These are phyloP conservation scores for Catharus minimus DNA, from an alignment of 2,113 vertebrate species.

Conservation along the genomic window DNA sequence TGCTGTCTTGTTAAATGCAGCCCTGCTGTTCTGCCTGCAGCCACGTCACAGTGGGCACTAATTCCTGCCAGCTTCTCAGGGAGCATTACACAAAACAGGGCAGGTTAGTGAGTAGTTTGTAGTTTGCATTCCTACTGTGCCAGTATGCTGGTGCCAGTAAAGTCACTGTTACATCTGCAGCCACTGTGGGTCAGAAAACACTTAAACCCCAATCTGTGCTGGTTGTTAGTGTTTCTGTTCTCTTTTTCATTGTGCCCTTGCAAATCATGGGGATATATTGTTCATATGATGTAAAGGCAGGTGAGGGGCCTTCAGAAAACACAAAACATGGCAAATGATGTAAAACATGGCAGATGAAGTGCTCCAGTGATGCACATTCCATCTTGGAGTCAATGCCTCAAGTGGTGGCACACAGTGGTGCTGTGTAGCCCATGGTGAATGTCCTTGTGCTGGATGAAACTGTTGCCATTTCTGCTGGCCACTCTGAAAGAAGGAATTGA, in stretches of 20 bases:
- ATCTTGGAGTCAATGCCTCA: neutral
- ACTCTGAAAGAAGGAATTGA: neutral
- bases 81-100: neutral
- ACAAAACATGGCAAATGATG: neutral
- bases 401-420: neutral
- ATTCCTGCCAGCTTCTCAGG: slow-evolving; percentile 16
- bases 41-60: neutral
- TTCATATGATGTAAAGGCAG: neutral
- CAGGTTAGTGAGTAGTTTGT: neutral
- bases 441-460: neutral
- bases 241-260: neutral
- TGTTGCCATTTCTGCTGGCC: neutral
- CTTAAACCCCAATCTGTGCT: neutral
- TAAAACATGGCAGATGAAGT: neutral
- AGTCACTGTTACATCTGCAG: neutral
- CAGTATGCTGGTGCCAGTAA: neutral
- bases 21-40: neutral
- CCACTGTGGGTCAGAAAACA: neutral
- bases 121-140: neutral
- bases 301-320: neutral
- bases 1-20: slow-evolving; percentile 4
- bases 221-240: neutral
- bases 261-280: neutral
- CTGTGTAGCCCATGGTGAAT: neutral
- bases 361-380: neutral